These are phyloP conservation scores for Rhagonycha fulva DNA, from an alignment of 2,888 invertebrate species.

Conservation along the genomic window DNA sequence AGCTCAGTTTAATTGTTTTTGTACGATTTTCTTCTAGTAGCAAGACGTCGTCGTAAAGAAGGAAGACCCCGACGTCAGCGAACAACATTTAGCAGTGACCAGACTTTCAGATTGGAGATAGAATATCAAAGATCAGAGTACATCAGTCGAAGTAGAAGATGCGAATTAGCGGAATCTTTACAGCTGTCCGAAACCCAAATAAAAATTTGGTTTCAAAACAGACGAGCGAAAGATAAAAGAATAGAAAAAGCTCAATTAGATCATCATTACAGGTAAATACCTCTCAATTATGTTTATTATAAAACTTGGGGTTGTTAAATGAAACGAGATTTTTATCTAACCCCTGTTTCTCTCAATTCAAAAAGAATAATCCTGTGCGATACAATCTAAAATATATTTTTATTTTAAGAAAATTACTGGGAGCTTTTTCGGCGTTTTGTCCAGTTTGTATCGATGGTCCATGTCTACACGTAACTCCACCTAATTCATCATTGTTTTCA, in stretches of 20 bases:
- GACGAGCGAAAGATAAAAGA: conserved; percentile 93
- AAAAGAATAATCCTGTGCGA: not conserved
- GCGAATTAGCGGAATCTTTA: conserved; percentile 75
- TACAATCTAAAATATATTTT: not conserved
- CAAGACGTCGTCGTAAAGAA: conserved; percentile 82
- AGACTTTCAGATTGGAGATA: conserved; percentile 85
- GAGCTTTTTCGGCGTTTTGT: conserved; percentile 48
- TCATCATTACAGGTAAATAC: conserved; percentile 84
- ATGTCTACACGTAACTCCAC: conserved; percentile 40
- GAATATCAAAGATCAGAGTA: conserved; percentile 93
- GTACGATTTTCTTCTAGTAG: conserved; percentile 63
- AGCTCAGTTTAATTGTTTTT: not conserved
- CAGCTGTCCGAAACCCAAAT: conserved; percentile 78
- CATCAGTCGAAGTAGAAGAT: conserved; percentile 83
- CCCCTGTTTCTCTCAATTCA: not conserved
- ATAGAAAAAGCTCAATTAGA: conserved; percentile 95
- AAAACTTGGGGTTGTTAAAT: not conserved
- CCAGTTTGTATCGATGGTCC: conserved; percentile 50
- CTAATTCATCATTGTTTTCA: conserved; percentile 19
- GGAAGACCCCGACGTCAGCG: conserved; percentile 86
- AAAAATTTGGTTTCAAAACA: conserved; percentile 93
- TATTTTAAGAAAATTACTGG: conserved; percentile 50
- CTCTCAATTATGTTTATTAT: not conserved
- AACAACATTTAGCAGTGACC: conserved; percentile 93
- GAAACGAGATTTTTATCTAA: not conserved